These are phyloP conservation scores for Acipenser ruthenus DNA, from an alignment of 2,797 vertebrate genomes.

Conservation along the genomic window DNA sequence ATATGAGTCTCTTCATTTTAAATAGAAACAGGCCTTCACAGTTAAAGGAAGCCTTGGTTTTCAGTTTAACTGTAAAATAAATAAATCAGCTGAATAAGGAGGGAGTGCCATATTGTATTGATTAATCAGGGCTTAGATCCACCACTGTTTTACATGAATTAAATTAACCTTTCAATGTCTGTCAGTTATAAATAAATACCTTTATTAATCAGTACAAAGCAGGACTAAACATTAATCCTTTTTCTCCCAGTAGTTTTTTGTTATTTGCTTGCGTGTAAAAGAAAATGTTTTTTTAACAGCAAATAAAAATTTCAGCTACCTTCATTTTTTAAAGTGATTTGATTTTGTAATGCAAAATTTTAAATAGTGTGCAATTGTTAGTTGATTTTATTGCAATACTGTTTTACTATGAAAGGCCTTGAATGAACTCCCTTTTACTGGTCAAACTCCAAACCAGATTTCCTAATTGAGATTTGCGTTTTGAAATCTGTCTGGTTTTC, in stretches of 20 bases:
- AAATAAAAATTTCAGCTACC: neutral
- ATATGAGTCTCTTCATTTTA: neutral
- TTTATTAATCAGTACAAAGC: no score
- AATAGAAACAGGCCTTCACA: neutral
- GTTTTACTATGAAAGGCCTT: no score
- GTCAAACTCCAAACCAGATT: no score
- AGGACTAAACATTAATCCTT: no score
- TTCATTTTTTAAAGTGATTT: neutral
- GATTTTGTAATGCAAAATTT: constrained; percentile 1
- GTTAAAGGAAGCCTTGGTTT: neutral
- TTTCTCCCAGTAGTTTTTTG: neutral
- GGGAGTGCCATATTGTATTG: constrained; percentile 1
- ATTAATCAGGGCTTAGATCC: neutral
- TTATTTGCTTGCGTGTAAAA: neutral
- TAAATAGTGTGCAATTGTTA: no score
- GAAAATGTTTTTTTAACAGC: neutral
- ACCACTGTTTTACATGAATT: no score
- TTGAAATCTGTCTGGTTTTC: no score
- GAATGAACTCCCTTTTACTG: no score
- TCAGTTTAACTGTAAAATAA: neutral
- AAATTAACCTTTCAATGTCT: no score
- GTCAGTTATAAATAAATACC: no score
- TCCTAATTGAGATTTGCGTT: no score
- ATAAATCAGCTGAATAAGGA: neutral
- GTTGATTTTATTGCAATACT: no score